Evolutionary conservation across 2,888 invertebrate species (phyloP), one percentile per base, ranked within the genome.

Genomic region (Litoditis marina): DNA sequence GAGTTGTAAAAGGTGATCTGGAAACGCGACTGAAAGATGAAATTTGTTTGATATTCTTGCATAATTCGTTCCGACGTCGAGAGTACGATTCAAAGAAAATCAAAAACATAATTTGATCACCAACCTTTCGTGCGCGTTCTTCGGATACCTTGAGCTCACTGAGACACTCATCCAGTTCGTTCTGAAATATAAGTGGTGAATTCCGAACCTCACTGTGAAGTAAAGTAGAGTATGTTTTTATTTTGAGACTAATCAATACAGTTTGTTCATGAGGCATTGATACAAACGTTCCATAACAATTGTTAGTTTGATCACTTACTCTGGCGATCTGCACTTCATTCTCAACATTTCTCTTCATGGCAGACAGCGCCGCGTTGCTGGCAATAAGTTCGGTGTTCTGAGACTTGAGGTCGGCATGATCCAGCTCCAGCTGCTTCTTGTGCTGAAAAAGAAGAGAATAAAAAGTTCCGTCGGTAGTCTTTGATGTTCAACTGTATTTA

Each of bases 81-180:
- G n/a, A n/a, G n/a, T n/a, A n/a, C n/a, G n/a, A n/a, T n/a, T n/a
- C n/a, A n/a, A n/a, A n/a, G n/a, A n/a, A n/a, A n/a, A n/a, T n/a
- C n/a, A n/a, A n/a, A n/a, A n/a, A n/a, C n/a, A n/a, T n/a, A n/a
- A n/a, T n/a, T n/a, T n/a, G n/a, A n/a, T n/a, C n/a, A 36, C 34
- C 11, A 39, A 36, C 54, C 63, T 73, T 73, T 39, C 73, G 56
- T 81, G 93, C 92, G 88, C 93, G 93, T 87, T 98, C 98, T 86
- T 98, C 96, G 78, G 94, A 92, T 88, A 92, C 92, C 89, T 94
- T 94, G 85, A 96, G 92, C 87, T 96, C 96, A 87, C 92, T 92
- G 86, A 95, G 88, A 84, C 95, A 90, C 87, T 96, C 96, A 86
- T 98, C 96, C 84, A 98, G 89, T 86, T 98, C 96, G 85, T 93